Evolutionary conservation across 2,797 vertebrate species (phyloP).

Genomic region (Danio tinwini): DNA sequence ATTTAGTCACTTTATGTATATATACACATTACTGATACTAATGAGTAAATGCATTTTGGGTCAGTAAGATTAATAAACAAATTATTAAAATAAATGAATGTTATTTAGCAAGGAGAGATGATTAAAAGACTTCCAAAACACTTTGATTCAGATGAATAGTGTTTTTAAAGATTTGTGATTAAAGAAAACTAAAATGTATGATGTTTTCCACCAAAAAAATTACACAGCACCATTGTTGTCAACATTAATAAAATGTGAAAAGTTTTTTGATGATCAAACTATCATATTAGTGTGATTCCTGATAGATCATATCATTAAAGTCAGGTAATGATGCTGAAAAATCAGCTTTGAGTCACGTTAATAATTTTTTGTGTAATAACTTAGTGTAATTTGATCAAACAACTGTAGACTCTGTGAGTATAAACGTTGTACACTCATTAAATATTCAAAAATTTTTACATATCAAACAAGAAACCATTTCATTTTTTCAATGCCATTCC

Average conservation of each 20-base stretch:
- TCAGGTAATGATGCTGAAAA: neutral
- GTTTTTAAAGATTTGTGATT: neutral
- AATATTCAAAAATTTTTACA: neutral
- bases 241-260: neutral
- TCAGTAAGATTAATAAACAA: neutral
- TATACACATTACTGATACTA: too few species aligned
- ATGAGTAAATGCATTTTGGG: neutral
- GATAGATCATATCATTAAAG: neutral
- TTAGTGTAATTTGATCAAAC: neutral
- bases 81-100: neutral
- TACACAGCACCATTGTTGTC: neutral
- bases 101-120: neutral
- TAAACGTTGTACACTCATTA: neutral
- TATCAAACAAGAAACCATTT: neutral
- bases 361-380: neutral
- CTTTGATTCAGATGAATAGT: neutral
- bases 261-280: neutral
- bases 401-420: neutral
- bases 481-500: conserved; percentile 1
- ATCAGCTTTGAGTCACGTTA: neutral
- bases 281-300: neutral
- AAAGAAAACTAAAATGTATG: neutral
- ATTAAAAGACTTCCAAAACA: neutral
- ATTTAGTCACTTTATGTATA: neutral
- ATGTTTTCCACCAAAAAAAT: neutral